Evolutionary conservation across 2,113 vertebrate genomes (phyloP).

Genomic region (Perca schrenkii): DNA sequence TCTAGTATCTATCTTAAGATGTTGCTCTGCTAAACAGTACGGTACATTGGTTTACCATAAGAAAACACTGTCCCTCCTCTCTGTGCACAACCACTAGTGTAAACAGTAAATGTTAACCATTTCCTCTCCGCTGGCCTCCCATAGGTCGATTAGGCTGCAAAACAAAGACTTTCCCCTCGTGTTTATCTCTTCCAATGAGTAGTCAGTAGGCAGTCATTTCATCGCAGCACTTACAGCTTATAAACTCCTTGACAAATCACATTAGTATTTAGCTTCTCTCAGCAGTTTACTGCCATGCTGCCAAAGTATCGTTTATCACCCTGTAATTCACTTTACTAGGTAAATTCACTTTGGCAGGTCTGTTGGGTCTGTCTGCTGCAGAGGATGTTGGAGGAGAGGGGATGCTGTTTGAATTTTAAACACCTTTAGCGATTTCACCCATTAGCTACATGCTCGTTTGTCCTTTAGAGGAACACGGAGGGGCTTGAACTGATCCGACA

Average conservation of each 20-base stretch:
- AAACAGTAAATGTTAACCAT: constrained; percentile 60
- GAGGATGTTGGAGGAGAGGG: constrained; percentile 37
- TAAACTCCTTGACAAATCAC: constrained; percentile 84
- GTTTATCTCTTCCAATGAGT: constrained; percentile 79
- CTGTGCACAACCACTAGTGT: constrained; percentile 8
- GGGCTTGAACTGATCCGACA: background rate
- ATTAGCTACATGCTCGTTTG: background rate
- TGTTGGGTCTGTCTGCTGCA: constrained; percentile 67
- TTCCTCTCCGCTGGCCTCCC: constrained; percentile 61
- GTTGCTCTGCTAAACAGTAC: constrained; percentile 23
- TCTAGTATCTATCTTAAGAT: constrained; percentile 50
- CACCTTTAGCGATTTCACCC: constrained; percentile 19
- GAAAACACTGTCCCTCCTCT: constrained; percentile 26
- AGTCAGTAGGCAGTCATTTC: constrained; percentile 75
- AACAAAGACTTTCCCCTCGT: constrained; percentile 71
- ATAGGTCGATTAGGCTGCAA: constrained; percentile 68
- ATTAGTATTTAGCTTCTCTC: constrained; percentile 86
- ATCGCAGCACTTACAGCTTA: constrained; percentile 86
- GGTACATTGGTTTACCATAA: constrained; percentile 27
- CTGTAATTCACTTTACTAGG: constrained; percentile 82
- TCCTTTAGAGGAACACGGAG: background rate
- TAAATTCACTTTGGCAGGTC: constrained; percentile 79
- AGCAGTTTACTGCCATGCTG: constrained; percentile 82
- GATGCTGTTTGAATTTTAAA: constrained; percentile 52
- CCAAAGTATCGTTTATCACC: constrained; percentile 84